These are phyloP conservation scores for Drosophila niveifrons DNA, from an alignment of 2,888 invertebrate genomes.

Conservation along the genomic window DNA sequence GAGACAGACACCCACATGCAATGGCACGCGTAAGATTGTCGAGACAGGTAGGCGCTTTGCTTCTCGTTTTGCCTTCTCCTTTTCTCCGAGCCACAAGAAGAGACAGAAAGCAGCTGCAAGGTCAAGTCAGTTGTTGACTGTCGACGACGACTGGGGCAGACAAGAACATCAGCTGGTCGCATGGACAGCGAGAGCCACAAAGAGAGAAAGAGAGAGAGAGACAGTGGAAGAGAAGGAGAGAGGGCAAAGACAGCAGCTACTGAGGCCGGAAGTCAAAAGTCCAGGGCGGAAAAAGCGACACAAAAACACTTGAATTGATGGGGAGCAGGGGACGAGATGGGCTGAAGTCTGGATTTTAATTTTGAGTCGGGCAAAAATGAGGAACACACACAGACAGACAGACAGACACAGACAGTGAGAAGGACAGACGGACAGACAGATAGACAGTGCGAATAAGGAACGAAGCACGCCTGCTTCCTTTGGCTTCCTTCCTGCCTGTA, in stretches of 20 bases:
- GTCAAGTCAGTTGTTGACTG: slow-evolving; percentile 62
- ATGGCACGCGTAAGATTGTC: slow-evolving; percentile 65
- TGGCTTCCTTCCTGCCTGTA: slow-evolving; percentile 3
- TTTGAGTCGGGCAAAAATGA: slow-evolving; percentile 35
- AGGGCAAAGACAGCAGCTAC: slow-evolving; percentile 1
- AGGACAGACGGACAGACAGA: not conserved
- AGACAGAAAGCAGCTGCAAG: slow-evolving; percentile 57
- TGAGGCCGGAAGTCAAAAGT: slow-evolving; percentile 77
- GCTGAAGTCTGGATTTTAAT: slow-evolving; percentile 63
- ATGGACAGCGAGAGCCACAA: slow-evolving; percentile 7
- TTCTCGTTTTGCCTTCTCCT: slow-evolving; percentile 22
- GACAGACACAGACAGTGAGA: not conserved
- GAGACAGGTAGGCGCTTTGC: slow-evolving; percentile 67
- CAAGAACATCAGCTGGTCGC: slow-evolving; percentile 33
- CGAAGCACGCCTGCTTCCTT: not conserved
- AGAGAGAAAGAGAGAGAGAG: not conserved
- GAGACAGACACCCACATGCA: slow-evolving; percentile 30
- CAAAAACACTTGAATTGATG: slow-evolving; percentile 64
- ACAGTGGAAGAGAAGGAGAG: not conserved
- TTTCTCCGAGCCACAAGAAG: not conserved
- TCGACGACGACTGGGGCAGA: slow-evolving; percentile 34
- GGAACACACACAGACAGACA: not conserved
- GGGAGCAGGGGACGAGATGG: not conserved
- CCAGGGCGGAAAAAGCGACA: slow-evolving; percentile 47
- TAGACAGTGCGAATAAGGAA: not conserved